These are phyloP conservation scores for Spinus olivaceus DNA, from an alignment of 2,797 vertebrate genomes.

Conservation along the genomic window DNA sequence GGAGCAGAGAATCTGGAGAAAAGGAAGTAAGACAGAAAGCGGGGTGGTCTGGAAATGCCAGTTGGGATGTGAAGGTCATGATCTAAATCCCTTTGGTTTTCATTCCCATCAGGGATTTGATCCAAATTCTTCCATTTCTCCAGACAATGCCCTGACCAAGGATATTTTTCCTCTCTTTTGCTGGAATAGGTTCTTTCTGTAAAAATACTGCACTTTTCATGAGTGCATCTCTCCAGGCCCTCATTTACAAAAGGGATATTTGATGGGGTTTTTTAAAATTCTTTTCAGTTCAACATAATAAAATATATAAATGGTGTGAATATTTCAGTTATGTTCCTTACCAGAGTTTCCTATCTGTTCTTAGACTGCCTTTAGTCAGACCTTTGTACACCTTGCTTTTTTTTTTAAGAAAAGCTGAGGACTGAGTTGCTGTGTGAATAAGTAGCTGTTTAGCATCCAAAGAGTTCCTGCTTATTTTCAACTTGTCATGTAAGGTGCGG, in stretches of 20 bases:
- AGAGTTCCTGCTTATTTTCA: background rate
- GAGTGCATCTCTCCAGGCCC: background rate
- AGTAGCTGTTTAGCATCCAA: background rate
- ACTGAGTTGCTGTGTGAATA: background rate
- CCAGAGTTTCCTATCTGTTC: background rate
- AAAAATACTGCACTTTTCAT: background rate
- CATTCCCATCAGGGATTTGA: background rate
- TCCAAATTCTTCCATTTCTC: background rate
- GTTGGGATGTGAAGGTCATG: background rate
- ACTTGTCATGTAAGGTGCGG: background rate
- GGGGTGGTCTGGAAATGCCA: background rate
- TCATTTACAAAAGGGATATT: background rate
- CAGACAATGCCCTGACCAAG: background rate
- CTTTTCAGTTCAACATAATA: background rate
- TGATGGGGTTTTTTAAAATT: fast-evolving
- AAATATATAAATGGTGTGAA: background rate
- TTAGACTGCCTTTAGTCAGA: background rate
- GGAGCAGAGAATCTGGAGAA: background rate
- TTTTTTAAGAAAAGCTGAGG: background rate
- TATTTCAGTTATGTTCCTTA: background rate
- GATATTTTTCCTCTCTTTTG: background rate
- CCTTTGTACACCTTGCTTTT: background rate
- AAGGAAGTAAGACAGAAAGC: background rate
- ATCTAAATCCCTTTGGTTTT: background rate
- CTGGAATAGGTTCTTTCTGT: background rate